Base-by-base conservation (phyloP, 1,140 invertebrate species). In the Calephelis virginiensis region DNA sequence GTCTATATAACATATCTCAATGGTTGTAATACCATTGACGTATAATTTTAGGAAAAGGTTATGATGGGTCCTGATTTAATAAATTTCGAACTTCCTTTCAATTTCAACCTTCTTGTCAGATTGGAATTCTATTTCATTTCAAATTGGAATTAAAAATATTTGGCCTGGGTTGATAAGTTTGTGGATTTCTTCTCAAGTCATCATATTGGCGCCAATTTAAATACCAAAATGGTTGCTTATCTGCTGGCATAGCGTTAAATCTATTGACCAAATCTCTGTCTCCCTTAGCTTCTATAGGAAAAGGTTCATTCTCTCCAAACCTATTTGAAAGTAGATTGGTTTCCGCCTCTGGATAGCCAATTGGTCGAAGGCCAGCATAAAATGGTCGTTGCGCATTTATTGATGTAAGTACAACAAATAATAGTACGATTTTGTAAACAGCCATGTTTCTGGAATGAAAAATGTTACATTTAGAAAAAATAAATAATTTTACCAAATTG, bases 171-270 rank as follows among this genome's bases (percentile, higher is more conserved):
- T 75, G 81, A 13, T 77, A 89, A 8, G 76, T 83, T 65, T 86
- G 78, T 9, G 82, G 85, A 40, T 84, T 83, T 37, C 75, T 82
- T 40, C 91, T 88, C 0, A 89, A 61, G 3, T 61, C 82, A 50
- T 93, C 89, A 14, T 93, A 93, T 5, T 90, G 82, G 38, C 84
- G 79, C 80, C 90, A 89, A 67, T 94, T 94, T 5, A 93, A 40
- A 46, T 89, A 92, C 93, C 93, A 94, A 70, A 93, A 94, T 0
- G 93, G 93, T 69, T 86, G 84, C n/a, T 92, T 89, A 6, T 93
- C 93, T 0, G 82, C 76, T 6, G 93, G 93, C 85, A 93, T 85
- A 8, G 86, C 69, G 14, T 92, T 82, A 3, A 94, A 78, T 45
- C 90, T 78, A 61, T 93, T 90, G 0, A 93, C 75, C 5, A 93